phyloP scores from a whole-genome alignment of 1,140 invertebrate genomes.

The Danaus plexippus region DNA sequence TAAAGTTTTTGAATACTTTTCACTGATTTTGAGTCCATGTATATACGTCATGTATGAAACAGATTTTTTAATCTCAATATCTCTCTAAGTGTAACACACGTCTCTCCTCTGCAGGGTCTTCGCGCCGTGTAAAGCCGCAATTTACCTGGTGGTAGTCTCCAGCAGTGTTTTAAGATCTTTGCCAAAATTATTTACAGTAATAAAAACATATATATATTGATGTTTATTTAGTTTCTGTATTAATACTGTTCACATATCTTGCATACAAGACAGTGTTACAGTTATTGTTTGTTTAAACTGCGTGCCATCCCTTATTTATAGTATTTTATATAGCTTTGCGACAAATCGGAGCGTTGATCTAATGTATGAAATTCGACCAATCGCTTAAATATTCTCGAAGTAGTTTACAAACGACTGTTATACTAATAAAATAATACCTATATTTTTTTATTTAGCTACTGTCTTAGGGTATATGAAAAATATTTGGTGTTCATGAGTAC shows the following conservation, averaged over 20 bases:
- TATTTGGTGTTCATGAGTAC: constrained; percentile 57
- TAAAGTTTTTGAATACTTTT: no score
- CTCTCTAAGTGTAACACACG: neutral
- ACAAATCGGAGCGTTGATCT: constrained; percentile 14
- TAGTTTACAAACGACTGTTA: constrained; percentile 61
- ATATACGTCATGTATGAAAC: no score
- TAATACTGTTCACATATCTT: constrained; percentile 6
- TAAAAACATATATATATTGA: neutral
- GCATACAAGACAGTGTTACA: constrained; percentile 4
- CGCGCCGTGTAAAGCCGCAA: constrained; percentile 43
- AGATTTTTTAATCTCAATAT: no score
- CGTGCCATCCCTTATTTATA: neutral
- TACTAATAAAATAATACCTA: constrained; percentile 54
- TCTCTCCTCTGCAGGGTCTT: constrained; percentile 41
- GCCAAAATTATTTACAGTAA: no score
- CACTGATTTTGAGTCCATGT: no score
- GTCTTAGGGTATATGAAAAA: constrained; percentile 55
- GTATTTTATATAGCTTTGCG: constrained; percentile 3
- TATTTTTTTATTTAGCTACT: constrained; percentile 68
- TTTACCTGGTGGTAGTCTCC: constrained; percentile 20
- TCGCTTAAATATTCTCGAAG: constrained; percentile 49
- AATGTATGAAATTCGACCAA: constrained; percentile 31
- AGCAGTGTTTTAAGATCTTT: constrained; percentile 10
- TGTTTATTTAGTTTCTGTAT: constrained; percentile 4
- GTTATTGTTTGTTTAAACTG: neutral